These are phyloP conservation scores for Apostichopus californicus DNA, from an alignment of 35 echinoderm and acorn worm genomes.

Conservation along the genomic window DNA sequence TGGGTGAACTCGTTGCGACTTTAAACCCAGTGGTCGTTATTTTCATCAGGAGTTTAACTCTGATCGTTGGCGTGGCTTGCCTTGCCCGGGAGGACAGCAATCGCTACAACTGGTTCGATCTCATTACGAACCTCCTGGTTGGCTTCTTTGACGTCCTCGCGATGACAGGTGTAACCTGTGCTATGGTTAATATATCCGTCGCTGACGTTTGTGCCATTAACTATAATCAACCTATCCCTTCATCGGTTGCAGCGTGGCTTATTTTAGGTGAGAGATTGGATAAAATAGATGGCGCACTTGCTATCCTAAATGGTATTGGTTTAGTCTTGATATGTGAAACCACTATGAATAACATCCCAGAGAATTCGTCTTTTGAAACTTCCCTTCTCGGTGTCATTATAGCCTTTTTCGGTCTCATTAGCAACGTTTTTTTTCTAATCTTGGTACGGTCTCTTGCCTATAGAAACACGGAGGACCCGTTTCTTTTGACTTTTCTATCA, in stretches of 20 bases:
- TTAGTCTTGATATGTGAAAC: conserved; percentile 3
- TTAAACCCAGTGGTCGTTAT: not conserved
- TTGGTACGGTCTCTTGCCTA: not conserved
- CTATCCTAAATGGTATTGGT: conserved; percentile 26
- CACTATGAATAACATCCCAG: not conserved
- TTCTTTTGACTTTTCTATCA: not conserved
- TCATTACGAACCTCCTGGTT: not conserved
- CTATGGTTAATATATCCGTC: not conserved
- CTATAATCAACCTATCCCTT: conserved; percentile 18
- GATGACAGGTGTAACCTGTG: not conserved
- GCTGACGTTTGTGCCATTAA: not conserved
- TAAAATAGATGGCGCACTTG: not conserved
- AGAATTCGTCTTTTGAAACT: not conserved
- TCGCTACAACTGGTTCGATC: not conserved
- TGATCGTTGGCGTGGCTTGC: not conserved
- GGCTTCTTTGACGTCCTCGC: not conserved
- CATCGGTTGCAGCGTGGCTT: not conserved
- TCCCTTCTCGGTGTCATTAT: not conserved
- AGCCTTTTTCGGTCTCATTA: not conserved
- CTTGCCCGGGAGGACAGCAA: conserved; percentile 3
- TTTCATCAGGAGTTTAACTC: not conserved
- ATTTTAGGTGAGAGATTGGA: conserved; percentile 4
- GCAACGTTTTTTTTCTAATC: too few relatives aligned
- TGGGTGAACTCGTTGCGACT: not conserved
- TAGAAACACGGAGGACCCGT: not conserved